A percentile compares a stretch with the other conserved stretches of the same genome.
Evolutionary conservation across 2,888 invertebrate genomes (phyloP).

Genomic region (Acleris emargana): DNA sequence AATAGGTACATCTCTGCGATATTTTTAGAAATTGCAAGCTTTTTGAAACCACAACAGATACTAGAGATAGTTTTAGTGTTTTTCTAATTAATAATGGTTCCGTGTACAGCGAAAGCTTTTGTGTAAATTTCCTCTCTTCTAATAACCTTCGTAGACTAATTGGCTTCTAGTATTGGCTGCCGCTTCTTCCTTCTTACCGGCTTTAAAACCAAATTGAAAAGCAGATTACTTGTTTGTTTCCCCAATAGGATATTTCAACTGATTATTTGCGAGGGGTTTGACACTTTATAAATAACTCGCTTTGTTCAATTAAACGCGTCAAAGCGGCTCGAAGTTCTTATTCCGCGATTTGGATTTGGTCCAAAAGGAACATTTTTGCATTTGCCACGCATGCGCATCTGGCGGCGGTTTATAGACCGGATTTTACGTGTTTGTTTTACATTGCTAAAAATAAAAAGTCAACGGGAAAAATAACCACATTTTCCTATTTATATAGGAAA

Average conservation of each 20-base stretch:
- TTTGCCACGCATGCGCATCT: conserved; percentile 46
- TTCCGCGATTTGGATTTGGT: conserved; percentile 49
- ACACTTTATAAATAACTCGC: conserved; percentile 31
- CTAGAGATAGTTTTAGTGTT: too few species aligned
- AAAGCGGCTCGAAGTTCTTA: conserved; percentile 43
- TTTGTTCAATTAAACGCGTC: conserved; percentile 32
- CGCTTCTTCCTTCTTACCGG: neutral
- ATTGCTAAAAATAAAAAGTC: conserved; percentile 36
- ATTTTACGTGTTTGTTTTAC: conserved; percentile 45
- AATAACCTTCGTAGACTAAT: too few species aligned
- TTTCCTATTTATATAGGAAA: neutral
- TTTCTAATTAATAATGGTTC: too few species aligned
- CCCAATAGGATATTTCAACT: neutral
- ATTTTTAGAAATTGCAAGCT: too few species aligned
- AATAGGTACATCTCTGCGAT: too few species aligned
- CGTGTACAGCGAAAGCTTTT: too few species aligned
- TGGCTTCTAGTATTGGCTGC: too few species aligned
- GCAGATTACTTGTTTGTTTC: conserved; percentile 25
- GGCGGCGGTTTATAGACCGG: conserved; percentile 42
- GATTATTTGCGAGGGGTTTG: conserved; percentile 12
- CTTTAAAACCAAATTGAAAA: neutral
- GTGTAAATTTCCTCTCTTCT: too few species aligned
- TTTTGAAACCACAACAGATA: too few species aligned
- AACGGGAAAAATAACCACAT: conserved; percentile 29
- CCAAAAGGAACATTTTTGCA: conserved; percentile 56